These are phyloP conservation scores for Paguma larvata DNA, from an alignment of 2,797 vertebrate genomes.

Conservation along the genomic window DNA sequence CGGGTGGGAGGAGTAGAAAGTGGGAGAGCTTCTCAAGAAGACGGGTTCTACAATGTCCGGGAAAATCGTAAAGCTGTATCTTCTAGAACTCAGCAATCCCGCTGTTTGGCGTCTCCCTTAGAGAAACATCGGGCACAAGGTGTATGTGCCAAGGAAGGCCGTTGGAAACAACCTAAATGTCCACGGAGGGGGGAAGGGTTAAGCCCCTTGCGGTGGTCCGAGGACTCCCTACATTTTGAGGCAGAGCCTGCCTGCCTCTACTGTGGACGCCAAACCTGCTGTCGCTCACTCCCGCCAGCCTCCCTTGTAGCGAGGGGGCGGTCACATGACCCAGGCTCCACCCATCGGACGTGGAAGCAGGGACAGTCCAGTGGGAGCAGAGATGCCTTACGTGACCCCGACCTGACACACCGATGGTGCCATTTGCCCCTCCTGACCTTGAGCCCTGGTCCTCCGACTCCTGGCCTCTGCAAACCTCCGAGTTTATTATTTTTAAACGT, in stretches of 20 bases:
- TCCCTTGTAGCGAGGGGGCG: neutral
- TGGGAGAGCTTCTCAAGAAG: neutral
- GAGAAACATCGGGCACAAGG: neutral
- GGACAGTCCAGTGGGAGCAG: neutral
- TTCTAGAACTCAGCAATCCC: neutral
- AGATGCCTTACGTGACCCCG: neutral
- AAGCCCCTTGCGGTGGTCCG: neutral
- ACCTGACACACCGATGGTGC: neutral
- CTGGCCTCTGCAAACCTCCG: neutral
- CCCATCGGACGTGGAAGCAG: neutral
- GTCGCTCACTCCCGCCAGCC: neutral
- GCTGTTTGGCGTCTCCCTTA: neutral
- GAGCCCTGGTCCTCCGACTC: neutral
- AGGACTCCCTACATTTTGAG: neutral
- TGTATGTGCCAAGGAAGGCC: neutral
- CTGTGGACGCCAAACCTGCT: neutral
- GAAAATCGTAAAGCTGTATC: neutral
- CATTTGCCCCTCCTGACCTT: neutral
- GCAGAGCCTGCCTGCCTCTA: neutral
- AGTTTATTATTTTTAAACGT: neutral
- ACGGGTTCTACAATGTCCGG: neutral
- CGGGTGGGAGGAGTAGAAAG: neutral
- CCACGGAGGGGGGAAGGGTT: neutral
- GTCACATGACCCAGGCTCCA: neutral
- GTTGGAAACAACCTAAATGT: neutral